Conservation (phyloP, 2,113 vertebrate species). For the Phrynosoma blainvillii region DNA sequence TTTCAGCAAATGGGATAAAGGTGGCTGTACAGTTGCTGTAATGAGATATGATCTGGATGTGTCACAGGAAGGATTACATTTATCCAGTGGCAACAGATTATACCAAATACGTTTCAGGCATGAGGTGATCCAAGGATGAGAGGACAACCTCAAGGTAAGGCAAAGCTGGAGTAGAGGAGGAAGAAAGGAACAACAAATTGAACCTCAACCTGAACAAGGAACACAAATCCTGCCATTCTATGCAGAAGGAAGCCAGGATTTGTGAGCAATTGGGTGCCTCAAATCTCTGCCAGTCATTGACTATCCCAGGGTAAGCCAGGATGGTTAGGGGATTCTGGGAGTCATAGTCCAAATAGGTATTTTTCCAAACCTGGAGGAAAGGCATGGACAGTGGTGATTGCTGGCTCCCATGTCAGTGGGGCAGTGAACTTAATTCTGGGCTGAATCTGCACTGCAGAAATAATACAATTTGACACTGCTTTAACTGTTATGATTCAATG, state of each 20-base stretch:
- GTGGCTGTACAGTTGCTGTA: not conserved
- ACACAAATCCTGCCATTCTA: too few species aligned
- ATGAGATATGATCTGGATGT: constrained; percentile 16
- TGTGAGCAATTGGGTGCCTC: not conserved
- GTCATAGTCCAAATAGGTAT: too few species aligned
- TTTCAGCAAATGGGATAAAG: not conserved
- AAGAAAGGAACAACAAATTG: not conserved
- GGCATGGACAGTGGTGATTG: too few species aligned
- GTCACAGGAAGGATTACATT: constrained; percentile 12
- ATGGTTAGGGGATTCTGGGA: too few species aligned
- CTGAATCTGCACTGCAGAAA: too few species aligned
- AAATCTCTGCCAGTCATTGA: not conserved
- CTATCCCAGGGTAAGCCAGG: not conserved
- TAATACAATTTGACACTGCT: too few species aligned
- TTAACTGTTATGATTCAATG: too few species aligned
- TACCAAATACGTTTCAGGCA: constrained; percentile 38
- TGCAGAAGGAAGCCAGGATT: not conserved
- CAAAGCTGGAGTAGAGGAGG: not conserved
- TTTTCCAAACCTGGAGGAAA: too few species aligned
- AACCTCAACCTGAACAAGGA: not conserved
- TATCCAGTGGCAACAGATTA: not conserved
- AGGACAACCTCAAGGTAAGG: constrained; percentile 33
- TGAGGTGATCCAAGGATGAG: constrained; percentile 11
- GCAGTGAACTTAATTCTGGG: too few species aligned
- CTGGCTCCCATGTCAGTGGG: too few species aligned